Evolutionary conservation across 2,113 vertebrate genomes (phyloP), one percentile per base, ranked within the genome.

Genomic region (human): DNA sequence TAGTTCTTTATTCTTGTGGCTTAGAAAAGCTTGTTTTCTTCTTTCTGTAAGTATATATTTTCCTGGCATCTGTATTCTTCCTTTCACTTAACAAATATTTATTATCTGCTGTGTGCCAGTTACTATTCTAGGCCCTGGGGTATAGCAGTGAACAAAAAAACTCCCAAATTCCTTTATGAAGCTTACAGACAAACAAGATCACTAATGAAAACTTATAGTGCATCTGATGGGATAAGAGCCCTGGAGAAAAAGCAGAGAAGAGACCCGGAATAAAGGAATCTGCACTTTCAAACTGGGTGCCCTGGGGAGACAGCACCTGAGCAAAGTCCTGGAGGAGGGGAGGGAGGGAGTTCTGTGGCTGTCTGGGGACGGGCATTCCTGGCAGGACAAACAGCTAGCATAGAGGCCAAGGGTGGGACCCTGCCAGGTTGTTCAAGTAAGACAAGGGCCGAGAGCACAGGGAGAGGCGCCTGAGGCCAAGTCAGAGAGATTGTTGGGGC

Each of bases 21-120:
- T 87, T 52, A 55, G 11, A 57, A 66, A 50, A 66, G 10, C 48
- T 92, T 66, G 35, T 81, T 96, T 88, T 57, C 89, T 90, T 82
- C 8, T 82, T 16, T 68, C 11, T 2, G 1, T 38, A 55, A n/a
- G 16, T 30, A 12, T 78, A 22, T n/a, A 2, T 59, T 68, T 55
- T 81, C 30, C 14, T n/a, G 27, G 40, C 40, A 27, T 70, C 75
- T 87, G 40, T 57, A 43, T 66, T 61, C 66, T 45, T 94, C 89
- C 38, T 66, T 61, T 72, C 43, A 75, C 45, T 70, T 72, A 57
- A 48, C 43, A 81, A 82, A 59, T 83, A 79, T 40, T n/a, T 61
- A 38, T 61, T 38, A 1, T 80, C 38, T 91, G 6, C 88, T 11
- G 8, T 82, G 75, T 38, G 45, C 52, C 35, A 8, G 25, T 32